A percentile compares a stretch with the other conserved stretches of the same genome.
These are phyloP conservation scores for Papilio helenus DNA, from an alignment of 1,140 invertebrate species.

Conservation along the genomic window DNA sequence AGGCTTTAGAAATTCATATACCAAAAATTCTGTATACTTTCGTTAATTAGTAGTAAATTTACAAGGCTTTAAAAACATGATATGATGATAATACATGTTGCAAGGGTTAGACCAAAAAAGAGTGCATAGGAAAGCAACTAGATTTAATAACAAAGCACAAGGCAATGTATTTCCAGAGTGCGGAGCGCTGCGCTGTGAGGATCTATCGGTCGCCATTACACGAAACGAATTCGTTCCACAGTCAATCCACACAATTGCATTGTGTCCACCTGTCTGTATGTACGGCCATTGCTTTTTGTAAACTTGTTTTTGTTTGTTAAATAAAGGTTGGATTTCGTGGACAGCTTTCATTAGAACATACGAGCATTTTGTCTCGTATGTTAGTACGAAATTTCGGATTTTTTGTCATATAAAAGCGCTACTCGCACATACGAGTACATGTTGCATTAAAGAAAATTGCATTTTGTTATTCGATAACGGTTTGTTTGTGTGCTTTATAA, in stretches of 20 bases:
- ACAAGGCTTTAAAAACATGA: background rate
- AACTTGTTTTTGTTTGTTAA: background rate
- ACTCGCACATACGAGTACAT: too few relatives aligned
- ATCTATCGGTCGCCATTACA: constrained; percentile 4
- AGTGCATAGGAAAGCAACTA: background rate
- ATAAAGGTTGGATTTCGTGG: background rate
- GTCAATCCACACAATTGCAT: constrained; percentile 8
- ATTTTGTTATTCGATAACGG: background rate
- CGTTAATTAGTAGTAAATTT: too few relatives aligned
- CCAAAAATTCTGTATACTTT: too few relatives aligned
- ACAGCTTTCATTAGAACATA: background rate
- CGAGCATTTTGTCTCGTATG: background rate
- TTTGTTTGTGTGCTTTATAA: background rate
- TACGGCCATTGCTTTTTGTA: background rate
- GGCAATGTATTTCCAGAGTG: background rate
- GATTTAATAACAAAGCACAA: background rate
- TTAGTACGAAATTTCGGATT: too few relatives aligned
- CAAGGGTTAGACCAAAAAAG: background rate
- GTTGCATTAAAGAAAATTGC: background rate
- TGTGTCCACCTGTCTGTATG: constrained; percentile 1
- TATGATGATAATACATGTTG: background rate
- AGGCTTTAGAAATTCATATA: too few relatives aligned
- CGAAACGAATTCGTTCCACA: background rate
- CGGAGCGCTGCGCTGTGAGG: background rate
- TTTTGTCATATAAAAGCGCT: background rate